Percentiles rank a stretch among this genome's conserved stretches.
Conservation (phyloP, 1,140 invertebrate genomes). For the Batillaria attramentaria region DNA sequence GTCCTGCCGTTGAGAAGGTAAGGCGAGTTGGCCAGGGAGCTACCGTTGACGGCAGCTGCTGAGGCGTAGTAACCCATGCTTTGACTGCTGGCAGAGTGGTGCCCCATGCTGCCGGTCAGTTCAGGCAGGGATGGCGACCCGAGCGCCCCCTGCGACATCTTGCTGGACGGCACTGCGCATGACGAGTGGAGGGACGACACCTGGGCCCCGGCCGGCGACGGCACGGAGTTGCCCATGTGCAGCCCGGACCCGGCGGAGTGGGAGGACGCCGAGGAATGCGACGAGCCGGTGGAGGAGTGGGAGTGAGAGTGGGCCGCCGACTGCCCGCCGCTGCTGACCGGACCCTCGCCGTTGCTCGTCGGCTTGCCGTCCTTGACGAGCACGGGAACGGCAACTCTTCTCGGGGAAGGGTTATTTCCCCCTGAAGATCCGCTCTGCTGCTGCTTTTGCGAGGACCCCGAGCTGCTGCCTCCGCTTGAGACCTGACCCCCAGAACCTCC, state of each 20-base stretch:
- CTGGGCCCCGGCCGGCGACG: conserved; percentile 36
- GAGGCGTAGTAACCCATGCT: conserved; percentile 58
- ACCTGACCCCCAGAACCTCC: conserved; percentile 15
- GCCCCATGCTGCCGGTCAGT: conserved; percentile 45
- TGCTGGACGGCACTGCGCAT: conserved; percentile 47
- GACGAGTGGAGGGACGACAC: conserved; percentile 45
- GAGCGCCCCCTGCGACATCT: conserved; percentile 46
- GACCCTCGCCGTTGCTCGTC: conserved; percentile 47
- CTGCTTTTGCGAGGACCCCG: conserved; percentile 7
- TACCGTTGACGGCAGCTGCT: conserved; percentile 51
- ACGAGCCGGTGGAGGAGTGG: conserved; percentile 32
- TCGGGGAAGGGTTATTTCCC: conserved; percentile 73
- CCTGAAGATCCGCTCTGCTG: conserved; percentile 29
- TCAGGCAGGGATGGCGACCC: conserved; percentile 46
- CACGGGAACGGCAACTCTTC: conserved; percentile 95
- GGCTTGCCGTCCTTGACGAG: conserved; percentile 97
- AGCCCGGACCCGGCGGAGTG: conserved; percentile 24
- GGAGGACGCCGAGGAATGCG: conserved; percentile 13
- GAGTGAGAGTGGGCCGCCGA: conserved; percentile 33
- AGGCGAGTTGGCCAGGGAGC: conserved; percentile 51
- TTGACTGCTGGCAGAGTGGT: conserved; percentile 44
- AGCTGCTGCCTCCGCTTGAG: conserved; percentile 19
- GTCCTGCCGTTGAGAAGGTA: conserved; percentile 65
- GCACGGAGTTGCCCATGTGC: conserved; percentile 30
- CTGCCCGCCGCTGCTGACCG: background rate